Conservation (phyloP, 2,113 vertebrate species). For the Hippocampus abdominalis region DNA sequence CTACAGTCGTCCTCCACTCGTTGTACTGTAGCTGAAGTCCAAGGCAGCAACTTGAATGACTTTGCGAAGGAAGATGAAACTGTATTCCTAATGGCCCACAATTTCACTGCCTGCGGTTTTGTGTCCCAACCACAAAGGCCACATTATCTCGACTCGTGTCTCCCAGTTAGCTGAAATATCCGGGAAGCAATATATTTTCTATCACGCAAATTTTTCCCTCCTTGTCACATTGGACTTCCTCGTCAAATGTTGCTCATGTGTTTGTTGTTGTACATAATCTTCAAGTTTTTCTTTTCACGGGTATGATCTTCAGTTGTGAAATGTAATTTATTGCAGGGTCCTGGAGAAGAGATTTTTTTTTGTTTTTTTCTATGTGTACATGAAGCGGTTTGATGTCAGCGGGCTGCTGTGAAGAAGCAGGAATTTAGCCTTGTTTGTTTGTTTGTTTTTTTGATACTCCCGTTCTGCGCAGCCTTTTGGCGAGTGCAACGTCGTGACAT, state of each 20-base stretch:
- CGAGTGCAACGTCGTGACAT: slow-evolving; percentile 15
- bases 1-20: not conserved
- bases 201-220: slow-evolving; percentile 48
- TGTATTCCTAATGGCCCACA: not conserved
- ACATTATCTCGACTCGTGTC: slow-evolving; percentile 35
- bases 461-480: slow-evolving; percentile 44
- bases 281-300: slow-evolving; percentile 53
- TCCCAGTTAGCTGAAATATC: slow-evolving; percentile 46
- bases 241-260: slow-evolving; percentile 50
- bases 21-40: not conserved
- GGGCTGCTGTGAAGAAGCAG: slow-evolving; percentile 52
- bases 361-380: slow-evolving; percentile 27
- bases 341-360: slow-evolving; percentile 13
- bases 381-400: slow-evolving; percentile 37
- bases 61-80: not conserved
- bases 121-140: slow-evolving; percentile 15
- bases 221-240: slow-evolving; percentile 55
- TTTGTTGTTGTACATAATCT: slow-evolving; percentile 64
- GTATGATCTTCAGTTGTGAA: slow-evolving; percentile 47
- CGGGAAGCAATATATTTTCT: slow-evolving; percentile 71
- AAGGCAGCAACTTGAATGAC: not conserved
- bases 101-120: slow-evolving; percentile 25
- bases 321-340: slow-evolving; percentile 61
- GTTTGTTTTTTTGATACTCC: slow-evolving; percentile 41
- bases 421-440: slow-evolving; percentile 54